Conservation (phyloP, 2,797 vertebrate genomes). For the Chrysocyon brachyurus region DNA sequence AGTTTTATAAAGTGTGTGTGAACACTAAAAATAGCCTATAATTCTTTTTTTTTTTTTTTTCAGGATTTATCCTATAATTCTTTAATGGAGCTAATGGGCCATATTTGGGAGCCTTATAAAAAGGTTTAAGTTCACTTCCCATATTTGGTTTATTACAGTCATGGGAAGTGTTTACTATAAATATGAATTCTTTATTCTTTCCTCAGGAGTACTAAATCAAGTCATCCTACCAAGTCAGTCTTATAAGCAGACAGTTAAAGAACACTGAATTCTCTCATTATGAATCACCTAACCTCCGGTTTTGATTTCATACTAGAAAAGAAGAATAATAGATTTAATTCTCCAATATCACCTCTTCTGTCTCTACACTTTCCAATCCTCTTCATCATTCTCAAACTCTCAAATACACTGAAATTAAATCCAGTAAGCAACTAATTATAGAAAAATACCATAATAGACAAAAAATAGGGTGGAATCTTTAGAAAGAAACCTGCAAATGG, state of each 20-base stretch:
- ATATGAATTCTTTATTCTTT: not conserved
- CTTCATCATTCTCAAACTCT: not conserved
- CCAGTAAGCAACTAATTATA: not conserved
- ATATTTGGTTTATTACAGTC: not conserved
- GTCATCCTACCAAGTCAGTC: not conserved
- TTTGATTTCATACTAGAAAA: not conserved
- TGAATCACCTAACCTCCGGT: not conserved
- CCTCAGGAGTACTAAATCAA: not conserved
- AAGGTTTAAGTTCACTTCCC: not conserved
- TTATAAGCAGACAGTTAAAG: not conserved
- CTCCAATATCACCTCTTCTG: not conserved
- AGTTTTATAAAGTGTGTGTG: not conserved
- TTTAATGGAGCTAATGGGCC: not conserved
- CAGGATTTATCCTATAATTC: not conserved
- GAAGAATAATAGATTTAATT: not conserved
- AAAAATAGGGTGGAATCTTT: not conserved
- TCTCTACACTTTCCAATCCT: not conserved
- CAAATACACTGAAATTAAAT: not conserved
- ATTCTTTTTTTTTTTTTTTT: not conserved
- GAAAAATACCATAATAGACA: not conserved
- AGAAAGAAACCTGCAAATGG: not conserved
- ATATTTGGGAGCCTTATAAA: conserved; percentile 21
- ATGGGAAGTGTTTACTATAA: not conserved
- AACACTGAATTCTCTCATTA: not conserved
- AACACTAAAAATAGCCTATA: not conserved